phyloP scores from a whole-genome alignment of 1,140 invertebrate species.

The Drosophila arawakana region DNA sequence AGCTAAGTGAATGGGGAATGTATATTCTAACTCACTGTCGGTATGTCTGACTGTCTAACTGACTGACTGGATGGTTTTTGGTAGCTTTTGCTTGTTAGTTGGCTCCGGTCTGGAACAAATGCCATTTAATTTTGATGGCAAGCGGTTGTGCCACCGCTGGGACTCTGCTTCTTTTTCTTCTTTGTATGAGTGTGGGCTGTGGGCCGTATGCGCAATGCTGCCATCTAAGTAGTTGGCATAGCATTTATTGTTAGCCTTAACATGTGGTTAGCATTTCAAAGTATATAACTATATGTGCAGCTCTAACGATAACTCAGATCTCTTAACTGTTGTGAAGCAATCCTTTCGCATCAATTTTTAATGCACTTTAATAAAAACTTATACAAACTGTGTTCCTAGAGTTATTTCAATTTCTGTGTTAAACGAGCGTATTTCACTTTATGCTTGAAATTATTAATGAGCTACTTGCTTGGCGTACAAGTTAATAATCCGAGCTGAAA shows the following conservation, averaged over 20 bases:
- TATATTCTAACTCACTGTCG: conserved; percentile 6
- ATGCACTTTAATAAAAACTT: conserved; percentile 13
- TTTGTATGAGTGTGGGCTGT: conserved; percentile 9
- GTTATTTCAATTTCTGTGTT: conserved; percentile 24
- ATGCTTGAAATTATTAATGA: conserved; percentile 68
- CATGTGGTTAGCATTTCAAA: conserved; percentile 5
- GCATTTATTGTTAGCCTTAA: conserved; percentile 15
- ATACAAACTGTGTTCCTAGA: background rate
- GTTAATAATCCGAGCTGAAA: conserved; percentile 58
- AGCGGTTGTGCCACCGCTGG: conserved; percentile 52
- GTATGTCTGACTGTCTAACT: background rate
- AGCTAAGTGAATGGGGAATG: conserved; percentile 46
- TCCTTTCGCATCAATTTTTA: conserved; percentile 22
- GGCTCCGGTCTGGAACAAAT: conserved; percentile 46
- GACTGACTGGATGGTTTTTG: background rate
- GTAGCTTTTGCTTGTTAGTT: conserved; percentile 34
- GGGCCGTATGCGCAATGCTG: conserved; percentile 57
- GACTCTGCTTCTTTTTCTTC: conserved; percentile 26
- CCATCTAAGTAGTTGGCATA: conserved; percentile 8
- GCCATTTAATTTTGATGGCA: conserved; percentile 74
- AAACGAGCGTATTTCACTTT: conserved; percentile 39
- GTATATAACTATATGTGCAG: conserved; percentile 12
- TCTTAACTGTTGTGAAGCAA: background rate
- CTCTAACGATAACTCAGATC: background rate
- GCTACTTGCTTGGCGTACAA: conserved; percentile 61